Evolutionary conservation across 2,888 invertebrate species (phyloP).

Genomic region (Scaptomyza polygonia): DNA sequence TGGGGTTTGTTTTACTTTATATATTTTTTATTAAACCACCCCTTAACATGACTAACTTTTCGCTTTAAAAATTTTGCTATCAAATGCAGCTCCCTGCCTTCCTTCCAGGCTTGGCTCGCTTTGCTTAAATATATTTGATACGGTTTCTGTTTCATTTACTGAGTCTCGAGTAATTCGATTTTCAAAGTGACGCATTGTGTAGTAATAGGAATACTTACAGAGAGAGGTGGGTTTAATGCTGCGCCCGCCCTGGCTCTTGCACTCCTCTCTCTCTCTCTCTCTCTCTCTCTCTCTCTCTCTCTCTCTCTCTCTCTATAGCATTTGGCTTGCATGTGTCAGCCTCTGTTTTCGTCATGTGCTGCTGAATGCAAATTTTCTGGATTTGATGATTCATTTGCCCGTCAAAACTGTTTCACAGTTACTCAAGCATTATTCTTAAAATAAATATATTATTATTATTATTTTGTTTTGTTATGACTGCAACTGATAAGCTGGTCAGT

Average conservation of each 20-base stretch:
- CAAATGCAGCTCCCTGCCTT: constrained; percentile 1
- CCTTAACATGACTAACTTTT: constrained; percentile 60
- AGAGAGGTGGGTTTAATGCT: constrained; percentile 4
- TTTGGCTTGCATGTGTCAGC: constrained; percentile 16
- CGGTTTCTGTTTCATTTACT: constrained; percentile 76
- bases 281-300: no score
- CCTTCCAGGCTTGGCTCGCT: constrained; percentile 7
- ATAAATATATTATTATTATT: constrained; percentile 1
- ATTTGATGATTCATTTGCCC: constrained; percentile 51
- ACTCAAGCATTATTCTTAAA: constrained; percentile 37
- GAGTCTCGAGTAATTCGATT: constrained; percentile 74
- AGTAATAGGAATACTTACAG: constrained; percentile 5
- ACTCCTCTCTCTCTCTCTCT: not conserved
- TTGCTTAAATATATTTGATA: constrained; percentile 53
- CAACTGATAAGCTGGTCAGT: constrained; percentile 29
- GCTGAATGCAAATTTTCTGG: constrained; percentile 62
- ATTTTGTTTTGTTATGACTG: constrained; percentile 14
- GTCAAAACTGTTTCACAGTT: constrained; percentile 30
- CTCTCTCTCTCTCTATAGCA: not conserved
- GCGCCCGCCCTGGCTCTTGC: constrained; percentile 15
- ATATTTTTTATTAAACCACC: constrained; percentile 51
- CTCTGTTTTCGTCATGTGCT: constrained; percentile 26
- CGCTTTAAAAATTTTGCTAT: constrained; percentile 36
- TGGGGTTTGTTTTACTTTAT: constrained; percentile 1
- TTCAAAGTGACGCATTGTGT: constrained; percentile 72